Evolutionary conservation across 2,888 invertebrate genomes (phyloP).

Genomic region (Apomyelois bistriatella): DNA sequence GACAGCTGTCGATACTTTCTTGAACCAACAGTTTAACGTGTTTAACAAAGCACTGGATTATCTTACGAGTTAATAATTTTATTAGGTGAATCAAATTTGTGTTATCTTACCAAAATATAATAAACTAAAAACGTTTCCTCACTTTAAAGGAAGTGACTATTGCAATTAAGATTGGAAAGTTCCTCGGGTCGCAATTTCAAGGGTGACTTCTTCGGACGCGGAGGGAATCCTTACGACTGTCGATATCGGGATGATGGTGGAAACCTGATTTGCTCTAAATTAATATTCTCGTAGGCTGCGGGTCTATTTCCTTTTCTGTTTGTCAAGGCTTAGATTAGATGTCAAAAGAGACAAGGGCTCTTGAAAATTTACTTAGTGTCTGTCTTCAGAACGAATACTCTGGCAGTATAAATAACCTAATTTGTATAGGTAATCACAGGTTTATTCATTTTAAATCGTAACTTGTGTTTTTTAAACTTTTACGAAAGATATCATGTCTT

Average conservation of each 20-base stretch:
- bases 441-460: no score
- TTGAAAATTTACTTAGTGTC: not conserved
- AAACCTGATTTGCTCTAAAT: not conserved
- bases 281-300: not conserved
- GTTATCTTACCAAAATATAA: no score
- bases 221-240: not conserved
- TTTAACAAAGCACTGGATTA: no score
- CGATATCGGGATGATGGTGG: not conserved
- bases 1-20: no score
- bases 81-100: no score
- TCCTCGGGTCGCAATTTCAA: not conserved
- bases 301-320: not conserved
- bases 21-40: no score
- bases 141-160: not conserved
- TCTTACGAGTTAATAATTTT: no score
- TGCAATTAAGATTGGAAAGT: not conserved
- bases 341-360: not conserved
- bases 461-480: no score
- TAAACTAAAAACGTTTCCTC: not conserved
- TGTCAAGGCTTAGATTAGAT: not conserved
- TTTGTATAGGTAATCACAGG: no score
- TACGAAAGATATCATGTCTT: no score
- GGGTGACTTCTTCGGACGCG: not conserved
- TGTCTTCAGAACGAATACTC: no score
- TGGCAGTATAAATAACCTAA: no score